These are phyloP conservation scores for Sorex maritimensis DNA, from an alignment of 2,797 vertebrate species.

Conservation along the genomic window DNA sequence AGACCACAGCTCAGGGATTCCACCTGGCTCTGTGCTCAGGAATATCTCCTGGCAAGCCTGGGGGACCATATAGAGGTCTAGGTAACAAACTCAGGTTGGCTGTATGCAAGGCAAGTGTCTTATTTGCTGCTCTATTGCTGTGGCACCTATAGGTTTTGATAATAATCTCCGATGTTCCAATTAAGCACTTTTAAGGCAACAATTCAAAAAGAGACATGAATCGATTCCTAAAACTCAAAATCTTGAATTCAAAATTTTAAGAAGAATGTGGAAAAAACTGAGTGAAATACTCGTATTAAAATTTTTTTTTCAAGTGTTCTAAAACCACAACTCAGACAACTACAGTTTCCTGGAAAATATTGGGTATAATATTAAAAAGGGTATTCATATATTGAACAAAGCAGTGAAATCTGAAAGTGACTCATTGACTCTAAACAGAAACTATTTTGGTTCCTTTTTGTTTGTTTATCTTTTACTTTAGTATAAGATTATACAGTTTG, in stretches of 20 bases:
- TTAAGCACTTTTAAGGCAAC: neutral
- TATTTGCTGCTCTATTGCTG: no score
- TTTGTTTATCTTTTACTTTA: neutral
- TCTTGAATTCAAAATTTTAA: constrained; percentile 40
- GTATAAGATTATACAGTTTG: neutral
- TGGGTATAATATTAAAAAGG: neutral
- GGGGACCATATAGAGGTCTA: no score
- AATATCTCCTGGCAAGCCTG: no score
- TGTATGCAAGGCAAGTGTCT: no score
- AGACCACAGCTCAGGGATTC: no score
- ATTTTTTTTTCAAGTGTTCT: neutral
- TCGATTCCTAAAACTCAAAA: constrained; percentile 12
- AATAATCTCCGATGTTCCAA: neutral
- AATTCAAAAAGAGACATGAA: neutral
- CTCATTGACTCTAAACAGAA: neutral
- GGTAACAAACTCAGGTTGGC: no score
- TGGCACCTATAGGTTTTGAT: neutral
- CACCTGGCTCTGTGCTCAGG: no score
- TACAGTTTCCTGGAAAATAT: neutral
- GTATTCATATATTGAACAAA: neutral
- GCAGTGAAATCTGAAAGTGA: neutral
- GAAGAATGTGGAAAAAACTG: constrained; percentile 1
- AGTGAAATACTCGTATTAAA: neutral
- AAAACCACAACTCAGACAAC: neutral
- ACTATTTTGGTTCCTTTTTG: constrained; percentile 8